These are phyloP conservation scores for Teleopsis dalmanni DNA, from an alignment of 1,140 invertebrate genomes.

Conservation along the genomic window DNA sequence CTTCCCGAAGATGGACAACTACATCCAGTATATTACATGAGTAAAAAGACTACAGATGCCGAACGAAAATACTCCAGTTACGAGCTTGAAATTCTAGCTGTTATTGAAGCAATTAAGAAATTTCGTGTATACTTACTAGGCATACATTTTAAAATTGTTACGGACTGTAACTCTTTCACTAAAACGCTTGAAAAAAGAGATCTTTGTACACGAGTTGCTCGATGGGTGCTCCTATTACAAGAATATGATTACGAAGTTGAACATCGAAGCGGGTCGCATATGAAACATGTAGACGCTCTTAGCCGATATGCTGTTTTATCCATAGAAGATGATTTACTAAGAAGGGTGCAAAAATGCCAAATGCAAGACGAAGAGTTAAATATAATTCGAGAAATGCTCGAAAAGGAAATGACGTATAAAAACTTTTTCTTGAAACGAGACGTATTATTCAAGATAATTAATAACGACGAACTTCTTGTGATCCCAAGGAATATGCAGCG, in stretches of 20 bases:
- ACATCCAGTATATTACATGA: slow-evolving; percentile 43
- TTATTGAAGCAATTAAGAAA: slow-evolving; percentile 34
- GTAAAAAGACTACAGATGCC: slow-evolving; percentile 42
- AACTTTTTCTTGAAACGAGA: slow-evolving; percentile 15
- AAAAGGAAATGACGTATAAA: neutral
- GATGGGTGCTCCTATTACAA: slow-evolving; percentile 22
- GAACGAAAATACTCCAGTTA: no score
- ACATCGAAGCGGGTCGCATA: slow-evolving; percentile 15
- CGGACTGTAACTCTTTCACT: slow-evolving; percentile 33
- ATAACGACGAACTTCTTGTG: slow-evolving; percentile 11
- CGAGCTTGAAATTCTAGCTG: slow-evolving; percentile 19
- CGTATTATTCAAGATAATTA: slow-evolving; percentile 9
- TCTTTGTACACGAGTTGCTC: slow-evolving; percentile 19
- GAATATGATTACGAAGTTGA: slow-evolving; percentile 20
- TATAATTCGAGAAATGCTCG: slow-evolving; percentile 9
- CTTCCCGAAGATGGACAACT: slow-evolving; percentile 28
- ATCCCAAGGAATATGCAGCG: slow-evolving; percentile 26
- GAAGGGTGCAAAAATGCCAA: neutral
- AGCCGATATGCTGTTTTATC: slow-evolving; percentile 7
- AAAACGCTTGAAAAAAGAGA: slow-evolving; percentile 26
- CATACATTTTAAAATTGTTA: slow-evolving; percentile 10
- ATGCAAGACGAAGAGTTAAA: neutral
- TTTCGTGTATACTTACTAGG: slow-evolving; percentile 18
- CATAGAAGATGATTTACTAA: slow-evolving; percentile 14
- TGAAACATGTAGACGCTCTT: slow-evolving; percentile 6